phyloP scores from a whole-genome alignment of 2,797 vertebrate genomes.

The Chromobotia macracanthus region DNA sequence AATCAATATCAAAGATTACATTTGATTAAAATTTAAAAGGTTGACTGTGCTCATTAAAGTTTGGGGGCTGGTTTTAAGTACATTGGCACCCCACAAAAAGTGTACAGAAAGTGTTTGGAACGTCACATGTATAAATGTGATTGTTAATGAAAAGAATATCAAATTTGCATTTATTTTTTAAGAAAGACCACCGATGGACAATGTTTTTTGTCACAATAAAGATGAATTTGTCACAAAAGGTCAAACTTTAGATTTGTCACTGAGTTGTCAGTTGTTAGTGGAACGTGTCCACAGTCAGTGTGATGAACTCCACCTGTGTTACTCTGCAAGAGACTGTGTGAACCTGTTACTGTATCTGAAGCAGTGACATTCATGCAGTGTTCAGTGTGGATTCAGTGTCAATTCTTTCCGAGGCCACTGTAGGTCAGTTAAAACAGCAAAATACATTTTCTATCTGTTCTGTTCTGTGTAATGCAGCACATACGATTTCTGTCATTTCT shows the following conservation, averaged over 20 bases:
- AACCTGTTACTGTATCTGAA: not conserved
- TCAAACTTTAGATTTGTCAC: too few relatives aligned
- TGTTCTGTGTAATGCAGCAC: not conserved
- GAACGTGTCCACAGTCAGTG: too few relatives aligned
- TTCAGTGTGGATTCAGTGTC: not conserved
- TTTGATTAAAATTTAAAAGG: conserved; percentile 6
- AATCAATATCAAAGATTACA: conserved; percentile 44
- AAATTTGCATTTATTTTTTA: too few relatives aligned
- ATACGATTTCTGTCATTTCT: conserved; percentile 18
- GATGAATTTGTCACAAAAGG: too few relatives aligned
- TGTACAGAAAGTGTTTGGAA: not conserved
- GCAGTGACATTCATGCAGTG: not conserved
- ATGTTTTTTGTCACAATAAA: too few relatives aligned
- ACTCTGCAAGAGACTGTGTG: too few relatives aligned
- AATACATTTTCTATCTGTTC: not conserved
- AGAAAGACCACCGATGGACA: too few relatives aligned
- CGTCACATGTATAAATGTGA: not conserved
- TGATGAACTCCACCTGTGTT: too few relatives aligned
- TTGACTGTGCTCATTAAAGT: conserved; percentile 16
- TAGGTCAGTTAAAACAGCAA: not conserved
- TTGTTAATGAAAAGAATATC: too few relatives aligned
- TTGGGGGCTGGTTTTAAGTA: not conserved
- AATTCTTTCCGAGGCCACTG: not conserved
- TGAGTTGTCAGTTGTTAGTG: too few relatives aligned
- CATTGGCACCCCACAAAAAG: not conserved